phyloP scores from a whole-genome alignment of 2,797 vertebrate genomes.

The Sebastes iracundus region DNA sequence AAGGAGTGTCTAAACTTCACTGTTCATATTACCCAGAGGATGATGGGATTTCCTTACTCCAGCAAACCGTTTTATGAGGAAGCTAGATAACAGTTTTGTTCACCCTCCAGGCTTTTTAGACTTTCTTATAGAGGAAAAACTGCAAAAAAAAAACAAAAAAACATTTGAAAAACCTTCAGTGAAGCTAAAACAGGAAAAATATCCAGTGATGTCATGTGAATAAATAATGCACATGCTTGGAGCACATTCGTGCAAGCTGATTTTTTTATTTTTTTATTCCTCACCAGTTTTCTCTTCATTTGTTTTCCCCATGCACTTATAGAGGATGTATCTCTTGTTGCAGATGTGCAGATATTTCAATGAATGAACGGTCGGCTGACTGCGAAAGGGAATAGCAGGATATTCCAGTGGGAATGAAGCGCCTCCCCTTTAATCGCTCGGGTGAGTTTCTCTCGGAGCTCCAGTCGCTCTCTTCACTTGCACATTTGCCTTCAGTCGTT shows the following conservation, averaged over 20 bases:
- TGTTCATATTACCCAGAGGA: neutral
- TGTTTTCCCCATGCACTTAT: neutral
- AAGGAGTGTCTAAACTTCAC: neutral
- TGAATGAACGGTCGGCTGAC: conserved; percentile 71
- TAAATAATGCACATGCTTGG: conserved; percentile 66
- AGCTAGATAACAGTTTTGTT: conserved; percentile 1
- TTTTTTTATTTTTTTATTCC: accelerated
- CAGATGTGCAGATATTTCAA: conserved; percentile 62
- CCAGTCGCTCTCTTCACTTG: conserved; percentile 59
- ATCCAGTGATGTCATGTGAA: conserved; percentile 59
- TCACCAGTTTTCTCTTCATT: neutral
- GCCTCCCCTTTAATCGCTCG: conserved; percentile 82
- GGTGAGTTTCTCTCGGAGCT: conserved; percentile 62
- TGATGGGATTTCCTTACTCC: neutral
- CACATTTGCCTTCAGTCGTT: conserved; percentile 60
- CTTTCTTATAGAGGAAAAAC: neutral
- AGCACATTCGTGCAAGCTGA: conserved; percentile 32
- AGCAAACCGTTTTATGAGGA: neutral
- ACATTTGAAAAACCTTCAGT: neutral
- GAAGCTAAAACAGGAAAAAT: conserved; percentile 28
- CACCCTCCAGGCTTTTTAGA: neutral
- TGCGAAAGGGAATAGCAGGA: conserved; percentile 55
- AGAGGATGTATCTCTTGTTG: conserved; percentile 30
- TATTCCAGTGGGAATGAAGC: conserved; percentile 69
- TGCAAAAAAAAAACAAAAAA: neutral